Evolutionary conservation across 1,140 invertebrate genomes (phyloP).

Genomic region (Drosophila neocordata): DNA sequence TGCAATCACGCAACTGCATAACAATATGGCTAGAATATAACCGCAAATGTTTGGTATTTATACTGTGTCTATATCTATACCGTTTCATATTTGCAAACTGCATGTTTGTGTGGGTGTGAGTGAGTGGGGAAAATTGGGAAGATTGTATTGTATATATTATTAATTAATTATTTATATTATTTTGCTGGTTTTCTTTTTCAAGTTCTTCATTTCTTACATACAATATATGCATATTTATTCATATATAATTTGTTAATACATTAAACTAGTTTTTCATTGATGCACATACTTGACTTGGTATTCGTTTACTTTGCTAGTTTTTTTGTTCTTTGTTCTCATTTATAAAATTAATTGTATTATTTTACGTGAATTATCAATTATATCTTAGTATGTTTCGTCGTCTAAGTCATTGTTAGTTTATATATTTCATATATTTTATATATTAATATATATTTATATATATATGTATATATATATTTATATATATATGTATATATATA

Average conservation of each 20-base stretch:
- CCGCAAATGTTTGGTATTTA: conserved; percentile 52
- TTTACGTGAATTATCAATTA: conserved; percentile 38
- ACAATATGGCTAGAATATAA: conserved; percentile 79
- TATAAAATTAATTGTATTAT: conserved; percentile 66
- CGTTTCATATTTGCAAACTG: conserved; percentile 39
- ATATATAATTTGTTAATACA: conserved; percentile 65
- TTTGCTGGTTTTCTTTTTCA: conserved; percentile 36
- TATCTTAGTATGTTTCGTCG: conserved; percentile 70
- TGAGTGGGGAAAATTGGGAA: conserved; percentile 19
- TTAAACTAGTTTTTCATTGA: conserved; percentile 68
- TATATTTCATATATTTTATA: conserved; percentile 40
- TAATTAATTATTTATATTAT: conserved; percentile 38
- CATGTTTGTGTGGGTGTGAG: conserved; percentile 34
- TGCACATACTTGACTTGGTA: conserved; percentile 73
- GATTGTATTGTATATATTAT: conserved; percentile 47
- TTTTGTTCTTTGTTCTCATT: conserved; percentile 42
- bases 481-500: conserved; percentile 33
- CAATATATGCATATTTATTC: conserved; percentile 24
- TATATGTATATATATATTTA: conserved; percentile 35
- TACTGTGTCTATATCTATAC: conserved; percentile 44
- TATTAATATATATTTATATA: conserved; percentile 8
- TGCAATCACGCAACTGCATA: conserved; percentile 69
- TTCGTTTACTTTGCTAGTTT: conserved; percentile 72
- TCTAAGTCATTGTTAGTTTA: conserved; percentile 73
- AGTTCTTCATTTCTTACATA: conserved; percentile 52